A percentile compares a stretch with the other conserved stretches of the same genome.
Evolutionary conservation across 2,113 vertebrate species (phyloP).

Genomic region (Ageneiosus marmoratus): DNA sequence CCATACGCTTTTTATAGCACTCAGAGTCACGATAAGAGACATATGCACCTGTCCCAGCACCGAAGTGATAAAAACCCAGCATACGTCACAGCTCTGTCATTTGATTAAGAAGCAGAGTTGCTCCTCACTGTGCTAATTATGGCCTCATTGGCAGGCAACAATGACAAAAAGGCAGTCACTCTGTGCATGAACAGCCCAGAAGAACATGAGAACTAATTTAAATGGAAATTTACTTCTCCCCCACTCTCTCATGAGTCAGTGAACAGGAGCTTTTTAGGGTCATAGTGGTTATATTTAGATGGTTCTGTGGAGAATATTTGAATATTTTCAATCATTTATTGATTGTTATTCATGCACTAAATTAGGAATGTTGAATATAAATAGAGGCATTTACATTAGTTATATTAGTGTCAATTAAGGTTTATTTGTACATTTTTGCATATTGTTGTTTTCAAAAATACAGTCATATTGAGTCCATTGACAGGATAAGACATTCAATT

Average conservation of each 20-base stretch:
- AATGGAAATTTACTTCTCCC: constrained; percentile 36
- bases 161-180: constrained; percentile 38
- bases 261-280: constrained; percentile 23
- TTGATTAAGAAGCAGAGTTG: constrained; percentile 41
- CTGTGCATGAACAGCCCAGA: constrained; percentile 30
- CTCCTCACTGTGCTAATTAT: constrained; percentile 42
- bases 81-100: constrained; percentile 36
- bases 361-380: neutral
- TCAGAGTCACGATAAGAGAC: constrained; percentile 19
- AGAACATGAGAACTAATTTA: constrained; percentile 41
- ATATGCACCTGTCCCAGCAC: constrained; percentile 8
- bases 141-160: constrained; percentile 40
- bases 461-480: neutral
- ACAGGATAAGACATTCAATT: neutral
- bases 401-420: neutral
- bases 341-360: neutral
- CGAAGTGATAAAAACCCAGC: constrained; percentile 35
- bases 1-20: constrained; percentile 11
- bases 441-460: neutral
- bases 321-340: neutral
- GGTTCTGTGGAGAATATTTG: neutral
- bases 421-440: neutral
- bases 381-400: neutral
- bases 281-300: constrained; percentile 1
- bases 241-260: neutral